Percentiles rank a stretch among this genome's conserved stretches.
Conservation (phyloP, 1,140 invertebrate species). For the Apolygus lucorum region DNA sequence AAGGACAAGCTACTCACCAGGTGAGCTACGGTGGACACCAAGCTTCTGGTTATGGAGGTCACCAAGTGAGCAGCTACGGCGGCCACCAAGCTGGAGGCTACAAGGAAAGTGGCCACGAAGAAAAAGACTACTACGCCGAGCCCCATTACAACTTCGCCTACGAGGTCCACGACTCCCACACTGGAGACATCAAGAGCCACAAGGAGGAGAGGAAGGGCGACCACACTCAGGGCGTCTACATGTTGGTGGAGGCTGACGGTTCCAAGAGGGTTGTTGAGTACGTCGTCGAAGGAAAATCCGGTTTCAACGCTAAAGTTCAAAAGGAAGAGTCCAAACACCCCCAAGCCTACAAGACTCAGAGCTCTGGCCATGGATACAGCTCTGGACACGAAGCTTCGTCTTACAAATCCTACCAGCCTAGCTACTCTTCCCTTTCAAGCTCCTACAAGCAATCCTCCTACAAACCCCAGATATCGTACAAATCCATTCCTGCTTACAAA, state of each 20-base stretch:
- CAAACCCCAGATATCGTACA: too few species aligned
- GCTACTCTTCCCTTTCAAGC: neutral
- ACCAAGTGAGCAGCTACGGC: neutral
- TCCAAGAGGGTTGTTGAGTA: conserved; percentile 31
- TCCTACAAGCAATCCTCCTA: conserved; percentile 12
- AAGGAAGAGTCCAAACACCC: conserved; percentile 17
- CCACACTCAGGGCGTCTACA: conserved; percentile 42
- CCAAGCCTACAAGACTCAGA: neutral
- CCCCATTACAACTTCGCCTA: conserved; percentile 47
- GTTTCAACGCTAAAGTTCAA: conserved; percentile 33
- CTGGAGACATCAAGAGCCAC: conserved; percentile 48
- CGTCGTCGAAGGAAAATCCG: conserved; percentile 29
- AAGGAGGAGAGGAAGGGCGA: conserved; percentile 47
- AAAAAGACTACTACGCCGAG: conserved; percentile 18
- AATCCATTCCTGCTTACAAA: too few species aligned
- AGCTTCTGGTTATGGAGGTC: neutral
- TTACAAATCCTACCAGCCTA: neutral
- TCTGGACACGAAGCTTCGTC: neutral
- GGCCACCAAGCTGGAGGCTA: neutral
- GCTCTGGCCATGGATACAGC: neutral
- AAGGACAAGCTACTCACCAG: too few species aligned
- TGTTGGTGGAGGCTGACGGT: conserved; percentile 32
- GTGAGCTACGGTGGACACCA: too few species aligned
- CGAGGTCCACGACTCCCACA: conserved; percentile 45
- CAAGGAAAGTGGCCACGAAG: too few species aligned